These are phyloP conservation scores for Stomatorhinus ivindoensis DNA, from an alignment of 2,113 vertebrate genomes.

Conservation along the genomic window DNA sequence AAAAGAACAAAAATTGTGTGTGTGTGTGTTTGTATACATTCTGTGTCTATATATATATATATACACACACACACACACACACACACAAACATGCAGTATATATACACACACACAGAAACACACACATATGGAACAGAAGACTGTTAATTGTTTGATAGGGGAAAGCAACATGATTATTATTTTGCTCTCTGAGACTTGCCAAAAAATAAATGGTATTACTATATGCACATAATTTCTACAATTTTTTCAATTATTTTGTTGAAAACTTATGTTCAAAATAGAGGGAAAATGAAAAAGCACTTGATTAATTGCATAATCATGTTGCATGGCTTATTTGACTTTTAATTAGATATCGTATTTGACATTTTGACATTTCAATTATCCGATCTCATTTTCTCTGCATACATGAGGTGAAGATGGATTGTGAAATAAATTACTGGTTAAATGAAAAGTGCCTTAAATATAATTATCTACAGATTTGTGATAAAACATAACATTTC, in stretches of 20 bases:
- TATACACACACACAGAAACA: not conserved
- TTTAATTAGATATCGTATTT: slow-evolving; percentile 37
- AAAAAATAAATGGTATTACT: not conserved
- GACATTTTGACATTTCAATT: slow-evolving; percentile 44
- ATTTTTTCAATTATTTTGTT: slow-evolving; percentile 8
- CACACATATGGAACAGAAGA: not conserved
- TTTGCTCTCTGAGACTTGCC: not conserved
- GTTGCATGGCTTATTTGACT: slow-evolving; percentile 38
- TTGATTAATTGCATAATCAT: slow-evolving; percentile 35
- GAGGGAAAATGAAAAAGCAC: slow-evolving; percentile 19
- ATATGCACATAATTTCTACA: not conserved
- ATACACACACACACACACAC: not conserved
- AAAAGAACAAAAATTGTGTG: not conserved
- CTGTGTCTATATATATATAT: not conserved
- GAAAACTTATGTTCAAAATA: slow-evolving; percentile 11
- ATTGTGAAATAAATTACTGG: slow-evolving; percentile 37
- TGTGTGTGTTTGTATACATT: not conserved
- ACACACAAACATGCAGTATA: not conserved
- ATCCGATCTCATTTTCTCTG: slow-evolving; percentile 26
- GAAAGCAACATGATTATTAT: not conserved
- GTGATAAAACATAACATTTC: slow-evolving; percentile 16
- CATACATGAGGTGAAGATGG: slow-evolving; percentile 30
- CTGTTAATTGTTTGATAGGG: not conserved
- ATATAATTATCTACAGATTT: slow-evolving; percentile 39
- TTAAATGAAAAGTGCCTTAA: slow-evolving; percentile 39